Evolutionary conservation across 2,888 invertebrate genomes (phyloP).

Genomic region (Ischnura elegans): DNA sequence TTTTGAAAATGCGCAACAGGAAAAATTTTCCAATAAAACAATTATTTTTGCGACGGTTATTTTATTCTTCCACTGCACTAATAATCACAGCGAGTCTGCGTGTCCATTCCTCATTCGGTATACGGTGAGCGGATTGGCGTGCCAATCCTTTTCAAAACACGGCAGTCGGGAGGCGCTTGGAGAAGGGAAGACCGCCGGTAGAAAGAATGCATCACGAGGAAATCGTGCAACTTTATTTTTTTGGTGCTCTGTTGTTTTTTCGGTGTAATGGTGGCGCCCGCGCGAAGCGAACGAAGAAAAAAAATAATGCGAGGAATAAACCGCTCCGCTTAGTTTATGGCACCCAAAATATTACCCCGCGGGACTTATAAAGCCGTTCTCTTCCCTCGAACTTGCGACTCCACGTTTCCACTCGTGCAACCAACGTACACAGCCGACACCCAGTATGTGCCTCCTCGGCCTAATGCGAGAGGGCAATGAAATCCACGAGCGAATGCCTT

Average conservation of each 20-base stretch:
- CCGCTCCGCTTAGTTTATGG: not conserved
- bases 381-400: not conserved
- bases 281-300: not conserved
- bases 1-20: too few species aligned
- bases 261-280: not conserved
- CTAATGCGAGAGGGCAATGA: slow-evolving; percentile 18
- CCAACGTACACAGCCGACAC: not conserved
- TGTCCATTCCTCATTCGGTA: not conserved
- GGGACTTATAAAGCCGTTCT: not conserved
- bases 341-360: not conserved
- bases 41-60: not conserved
- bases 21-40: too few species aligned
- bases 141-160: too few species aligned
- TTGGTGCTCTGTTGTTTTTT: too few species aligned
- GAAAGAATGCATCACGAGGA: not conserved
- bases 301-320: not conserved
- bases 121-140: too few species aligned
- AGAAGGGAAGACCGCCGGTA: too few species aligned
- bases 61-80: not conserved
- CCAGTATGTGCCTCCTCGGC: not conserved
- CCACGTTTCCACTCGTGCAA: not conserved
- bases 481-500: not conserved
- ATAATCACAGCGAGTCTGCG: too few species aligned
- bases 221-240: too few species aligned
- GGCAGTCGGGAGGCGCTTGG: too few species aligned